A percentile compares a stretch with the other conserved stretches of the same genome.
These are phyloP conservation scores for Deilephila porcellus DNA, from an alignment of 2,888 invertebrate species.

Conservation along the genomic window DNA sequence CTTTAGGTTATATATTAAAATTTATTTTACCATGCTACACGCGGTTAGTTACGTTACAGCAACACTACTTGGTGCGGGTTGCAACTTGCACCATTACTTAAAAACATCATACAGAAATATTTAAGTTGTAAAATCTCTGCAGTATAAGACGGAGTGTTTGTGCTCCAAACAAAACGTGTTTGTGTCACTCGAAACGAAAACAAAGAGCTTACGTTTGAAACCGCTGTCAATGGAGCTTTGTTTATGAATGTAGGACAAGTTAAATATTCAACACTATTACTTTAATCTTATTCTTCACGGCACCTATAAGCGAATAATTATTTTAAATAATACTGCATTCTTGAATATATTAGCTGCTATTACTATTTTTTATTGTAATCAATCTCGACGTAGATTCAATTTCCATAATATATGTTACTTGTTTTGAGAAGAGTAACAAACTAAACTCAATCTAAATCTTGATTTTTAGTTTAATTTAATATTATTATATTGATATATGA, in stretches of 20 bases:
- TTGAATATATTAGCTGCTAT: too few species aligned
- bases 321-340: conserved; percentile 31
- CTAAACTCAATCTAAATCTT: too few species aligned
- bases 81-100: neutral
- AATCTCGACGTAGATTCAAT: too few species aligned
- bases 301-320: conserved; percentile 59
- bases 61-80: neutral
- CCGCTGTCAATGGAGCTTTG: conserved; percentile 28
- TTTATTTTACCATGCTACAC: conserved; percentile 41
- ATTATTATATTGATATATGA: too few species aligned
- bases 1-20: neutral
- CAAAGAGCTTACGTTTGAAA: conserved; percentile 16
- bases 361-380: too few species aligned
- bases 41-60: conserved; percentile 48
- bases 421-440: too few species aligned
- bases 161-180: conserved; percentile 23
- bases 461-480: too few species aligned
- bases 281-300: conserved; percentile 63
- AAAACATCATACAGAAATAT: conserved; percentile 4
- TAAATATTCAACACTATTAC: conserved; percentile 64
- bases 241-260: conserved; percentile 40
- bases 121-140: neutral
- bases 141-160: neutral
- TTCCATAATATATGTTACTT: too few species aligned
- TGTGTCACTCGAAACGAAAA: conserved; percentile 2